These are phyloP conservation scores for Pipistrellus pipistrellus DNA, from an alignment of 2,797 vertebrate species.

Conservation along the genomic window DNA sequence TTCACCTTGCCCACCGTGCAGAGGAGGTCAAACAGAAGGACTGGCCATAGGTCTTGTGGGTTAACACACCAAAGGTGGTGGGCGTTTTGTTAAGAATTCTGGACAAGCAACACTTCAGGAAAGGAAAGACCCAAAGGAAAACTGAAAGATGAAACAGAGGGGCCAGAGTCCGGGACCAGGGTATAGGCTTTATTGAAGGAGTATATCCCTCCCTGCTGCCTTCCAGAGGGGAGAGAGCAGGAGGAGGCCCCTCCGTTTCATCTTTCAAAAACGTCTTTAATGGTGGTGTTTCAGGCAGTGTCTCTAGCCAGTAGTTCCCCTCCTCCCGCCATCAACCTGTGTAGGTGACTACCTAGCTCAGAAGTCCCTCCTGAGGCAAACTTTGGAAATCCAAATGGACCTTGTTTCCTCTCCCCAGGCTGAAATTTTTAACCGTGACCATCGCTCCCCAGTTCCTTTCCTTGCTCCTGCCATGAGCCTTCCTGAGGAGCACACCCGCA, in stretches of 20 bases:
- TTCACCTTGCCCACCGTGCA: not conserved
- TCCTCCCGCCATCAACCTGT: fast-evolving
- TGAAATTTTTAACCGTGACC: conserved; percentile 84
- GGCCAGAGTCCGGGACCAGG: no score
- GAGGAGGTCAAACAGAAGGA: not conserved
- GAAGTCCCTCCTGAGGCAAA: not conserved
- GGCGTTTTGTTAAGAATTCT: not conserved
- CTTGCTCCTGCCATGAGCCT: conserved; percentile 72
- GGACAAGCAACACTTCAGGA: not conserved
- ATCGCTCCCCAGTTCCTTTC: conserved; percentile 65
- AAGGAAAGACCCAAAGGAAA: not conserved
- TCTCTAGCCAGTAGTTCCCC: no score
- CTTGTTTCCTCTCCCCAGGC: conserved; percentile 82
- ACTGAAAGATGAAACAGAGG: no score
- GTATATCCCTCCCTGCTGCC: no score
- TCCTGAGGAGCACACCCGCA: conserved; percentile 80
- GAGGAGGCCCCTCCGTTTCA: no score
- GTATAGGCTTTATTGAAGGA: no score
- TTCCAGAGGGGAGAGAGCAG: no score
- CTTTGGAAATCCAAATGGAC: not conserved
- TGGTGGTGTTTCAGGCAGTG: not conserved
- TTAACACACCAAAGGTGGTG: not conserved
- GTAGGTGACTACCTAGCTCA: not conserved
- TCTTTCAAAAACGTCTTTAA: not conserved
- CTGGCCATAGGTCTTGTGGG: not conserved